Percentiles rank a stretch among this genome's conserved stretches.
phyloP scores from a whole-genome alignment of 2,888 invertebrate genomes.

The Cantharis nigra region DNA sequence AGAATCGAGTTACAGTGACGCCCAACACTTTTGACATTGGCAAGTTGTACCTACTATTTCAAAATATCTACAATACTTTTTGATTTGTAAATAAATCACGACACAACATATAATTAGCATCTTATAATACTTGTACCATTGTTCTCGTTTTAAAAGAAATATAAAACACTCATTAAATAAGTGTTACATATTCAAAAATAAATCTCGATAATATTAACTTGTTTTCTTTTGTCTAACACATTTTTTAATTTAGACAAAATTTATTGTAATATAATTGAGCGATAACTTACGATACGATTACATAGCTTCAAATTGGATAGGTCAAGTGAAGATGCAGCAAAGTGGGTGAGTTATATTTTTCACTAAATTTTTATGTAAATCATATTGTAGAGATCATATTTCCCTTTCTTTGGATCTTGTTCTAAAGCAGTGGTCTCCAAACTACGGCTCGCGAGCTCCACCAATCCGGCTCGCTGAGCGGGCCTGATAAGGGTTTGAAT shows the following conservation, averaged over 20 bases:
- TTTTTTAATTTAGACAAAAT: not conserved
- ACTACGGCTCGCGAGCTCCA: too few relatives aligned
- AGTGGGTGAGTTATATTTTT: too few relatives aligned
- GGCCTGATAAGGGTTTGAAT: too few relatives aligned
- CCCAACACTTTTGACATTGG: not conserved
- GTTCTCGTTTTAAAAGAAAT: slow-evolving; percentile 16
- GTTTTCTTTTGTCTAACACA: not conserved
- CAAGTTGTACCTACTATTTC: not conserved
- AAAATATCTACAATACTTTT: slow-evolving; percentile 2
- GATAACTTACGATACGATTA: too few relatives aligned
- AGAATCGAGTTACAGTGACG: not conserved
- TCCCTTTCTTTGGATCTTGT: too few relatives aligned
- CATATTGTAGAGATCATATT: too few relatives aligned
- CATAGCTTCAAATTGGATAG: too few relatives aligned
- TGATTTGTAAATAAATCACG: slow-evolving; percentile 24
- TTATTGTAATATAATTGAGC: not conserved
- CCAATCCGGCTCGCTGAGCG: too few relatives aligned
- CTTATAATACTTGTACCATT: slow-evolving; percentile 28
- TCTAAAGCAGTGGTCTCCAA: too few relatives aligned
- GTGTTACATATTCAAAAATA: slow-evolving; percentile 14
- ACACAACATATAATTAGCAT: slow-evolving; percentile 24
- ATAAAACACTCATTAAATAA: slow-evolving; percentile 16
- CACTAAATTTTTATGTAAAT: too few relatives aligned
- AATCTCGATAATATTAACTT: not conserved
- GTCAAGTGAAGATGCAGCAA: too few relatives aligned